phyloP scores from a whole-genome alignment of 2,888 invertebrate species.

The Dioctria rufipes region DNA sequence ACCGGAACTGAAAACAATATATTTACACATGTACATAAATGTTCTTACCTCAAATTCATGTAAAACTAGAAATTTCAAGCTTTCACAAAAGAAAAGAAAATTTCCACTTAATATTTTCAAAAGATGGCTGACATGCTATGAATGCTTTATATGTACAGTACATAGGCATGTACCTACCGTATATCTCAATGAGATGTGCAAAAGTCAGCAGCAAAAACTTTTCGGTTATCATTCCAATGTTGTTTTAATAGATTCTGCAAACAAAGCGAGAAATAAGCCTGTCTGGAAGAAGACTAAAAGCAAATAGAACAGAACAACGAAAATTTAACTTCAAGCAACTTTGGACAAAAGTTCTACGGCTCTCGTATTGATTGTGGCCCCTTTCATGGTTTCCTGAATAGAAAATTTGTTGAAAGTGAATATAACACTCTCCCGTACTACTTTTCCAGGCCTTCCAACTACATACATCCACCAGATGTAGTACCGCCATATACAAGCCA shows the following conservation, averaged over 20 bases:
- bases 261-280: constrained; percentile 37
- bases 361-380: constrained; percentile 43
- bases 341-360: constrained; percentile 27
- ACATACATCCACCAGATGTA: too few species aligned
- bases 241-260: constrained; percentile 37
- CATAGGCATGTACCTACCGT: too few species aligned
- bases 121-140: too few species aligned
- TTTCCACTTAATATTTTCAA: too few species aligned
- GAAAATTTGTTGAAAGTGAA: constrained; percentile 41
- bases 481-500: not conserved
- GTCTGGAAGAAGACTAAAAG: constrained; percentile 28
- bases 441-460: not conserved
- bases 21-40: too few species aligned
- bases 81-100: too few species aligned
- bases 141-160: too few species aligned
- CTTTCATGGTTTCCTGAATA: constrained; percentile 43
- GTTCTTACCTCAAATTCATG: too few species aligned
- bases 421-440: constrained; percentile 13
- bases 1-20: too few species aligned
- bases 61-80: too few species aligned
- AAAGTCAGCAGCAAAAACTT: too few species aligned
- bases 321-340: constrained; percentile 44
- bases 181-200: too few species aligned
- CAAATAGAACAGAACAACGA: constrained; percentile 47
- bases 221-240: constrained; percentile 21